Evolutionary conservation across 2,113 vertebrate genomes (phyloP).

Genomic region (Epinephelus lanceolatus): DNA sequence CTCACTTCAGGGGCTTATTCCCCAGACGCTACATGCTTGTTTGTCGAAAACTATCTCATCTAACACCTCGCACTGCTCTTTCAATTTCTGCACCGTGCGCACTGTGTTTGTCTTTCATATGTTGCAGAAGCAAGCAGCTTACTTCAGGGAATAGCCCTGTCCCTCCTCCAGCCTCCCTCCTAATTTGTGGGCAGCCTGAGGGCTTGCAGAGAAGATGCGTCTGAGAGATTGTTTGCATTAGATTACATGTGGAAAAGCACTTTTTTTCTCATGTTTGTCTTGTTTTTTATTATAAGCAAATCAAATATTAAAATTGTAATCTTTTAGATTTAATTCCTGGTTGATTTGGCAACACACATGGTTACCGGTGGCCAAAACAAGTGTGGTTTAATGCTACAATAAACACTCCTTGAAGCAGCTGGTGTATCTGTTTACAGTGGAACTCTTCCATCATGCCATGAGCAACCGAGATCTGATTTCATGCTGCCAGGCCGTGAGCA

Average conservation of each 20-base stretch:
- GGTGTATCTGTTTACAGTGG: too few relatives aligned
- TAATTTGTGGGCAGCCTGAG: constrained; percentile 11
- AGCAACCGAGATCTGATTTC: too few relatives aligned
- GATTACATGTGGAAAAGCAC: background rate
- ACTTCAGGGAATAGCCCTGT: constrained; percentile 38
- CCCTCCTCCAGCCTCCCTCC: constrained; percentile 9
- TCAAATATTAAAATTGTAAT: background rate
- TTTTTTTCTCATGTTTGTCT: background rate
- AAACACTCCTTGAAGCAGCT: too few relatives aligned
- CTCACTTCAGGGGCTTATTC: constrained; percentile 42
- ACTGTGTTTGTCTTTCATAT: constrained; percentile 62
- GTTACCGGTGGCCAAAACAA: too few relatives aligned
- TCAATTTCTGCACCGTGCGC: constrained; percentile 54
- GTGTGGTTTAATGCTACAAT: too few relatives aligned
- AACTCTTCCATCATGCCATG: too few relatives aligned
- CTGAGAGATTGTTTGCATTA: background rate
- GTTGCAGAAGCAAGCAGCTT: constrained; percentile 32
- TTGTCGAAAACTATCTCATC: constrained; percentile 59
- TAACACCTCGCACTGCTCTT: constrained; percentile 48
- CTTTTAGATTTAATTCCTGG: background rate
- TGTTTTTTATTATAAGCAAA: background rate
- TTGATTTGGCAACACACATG: background rate
- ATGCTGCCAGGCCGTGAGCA: too few relatives aligned
- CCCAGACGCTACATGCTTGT: constrained; percentile 34
- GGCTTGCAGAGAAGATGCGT: constrained; percentile 1